phyloP scores from a whole-genome alignment of 2,113 vertebrate genomes.

The Cinclus cinclus region DNA sequence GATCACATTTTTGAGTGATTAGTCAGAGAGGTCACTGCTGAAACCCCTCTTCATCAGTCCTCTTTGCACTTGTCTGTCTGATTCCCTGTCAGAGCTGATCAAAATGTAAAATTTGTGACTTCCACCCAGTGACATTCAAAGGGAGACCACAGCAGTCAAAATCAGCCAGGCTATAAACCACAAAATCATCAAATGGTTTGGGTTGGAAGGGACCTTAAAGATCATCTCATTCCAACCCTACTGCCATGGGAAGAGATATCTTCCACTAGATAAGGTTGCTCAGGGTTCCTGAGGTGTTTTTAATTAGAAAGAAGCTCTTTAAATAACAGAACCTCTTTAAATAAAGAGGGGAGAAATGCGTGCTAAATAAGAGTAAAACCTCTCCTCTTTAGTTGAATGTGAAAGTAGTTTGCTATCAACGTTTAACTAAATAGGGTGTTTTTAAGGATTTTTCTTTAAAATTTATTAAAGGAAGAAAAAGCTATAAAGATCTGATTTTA shows the following conservation, averaged over 20 bases:
- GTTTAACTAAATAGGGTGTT: background rate
- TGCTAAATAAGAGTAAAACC: background rate
- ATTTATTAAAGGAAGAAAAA: background rate
- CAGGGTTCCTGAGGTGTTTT: background rate
- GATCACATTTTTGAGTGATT: background rate
- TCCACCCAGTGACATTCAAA: background rate
- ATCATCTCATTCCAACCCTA: background rate
- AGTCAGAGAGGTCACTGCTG: background rate
- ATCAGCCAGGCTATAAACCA: background rate
- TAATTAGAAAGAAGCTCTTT: background rate
- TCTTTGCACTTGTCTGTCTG: background rate
- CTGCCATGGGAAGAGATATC: background rate
- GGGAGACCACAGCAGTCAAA: background rate
- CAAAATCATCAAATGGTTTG: background rate
- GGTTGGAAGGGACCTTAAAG: background rate
- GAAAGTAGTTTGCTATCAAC: background rate
- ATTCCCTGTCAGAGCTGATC: background rate
- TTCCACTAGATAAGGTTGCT: background rate
- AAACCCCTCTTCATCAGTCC: background rate
- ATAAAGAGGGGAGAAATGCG: background rate
- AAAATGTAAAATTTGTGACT: background rate
- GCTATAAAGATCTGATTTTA: rapidly evolving
- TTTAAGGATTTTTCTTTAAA: background rate
- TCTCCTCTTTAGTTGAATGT: background rate
- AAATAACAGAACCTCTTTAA: background rate